A percentile compares a stretch with the other conserved stretches of the same genome.
Evolutionary conservation across 2,888 invertebrate species (phyloP).

Genomic region (Epistrophella euchroma): DNA sequence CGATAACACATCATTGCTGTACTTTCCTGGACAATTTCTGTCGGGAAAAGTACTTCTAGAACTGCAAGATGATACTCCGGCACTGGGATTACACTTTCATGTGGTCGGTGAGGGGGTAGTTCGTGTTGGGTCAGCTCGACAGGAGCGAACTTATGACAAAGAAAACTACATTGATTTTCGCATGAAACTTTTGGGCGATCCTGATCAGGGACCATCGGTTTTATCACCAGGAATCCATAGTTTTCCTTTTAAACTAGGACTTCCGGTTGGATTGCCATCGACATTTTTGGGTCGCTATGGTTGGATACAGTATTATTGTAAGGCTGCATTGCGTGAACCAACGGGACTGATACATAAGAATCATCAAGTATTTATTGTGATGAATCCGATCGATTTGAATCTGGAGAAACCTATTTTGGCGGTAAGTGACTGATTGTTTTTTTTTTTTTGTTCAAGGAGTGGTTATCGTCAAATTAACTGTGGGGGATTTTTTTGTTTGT

Average conservation of each 20-base stretch:
- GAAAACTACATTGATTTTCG: constrained; percentile 98
- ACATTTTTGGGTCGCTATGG: constrained; percentile 97
- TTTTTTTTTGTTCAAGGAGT: constrained; percentile 18
- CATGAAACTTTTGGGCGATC: constrained; percentile 95
- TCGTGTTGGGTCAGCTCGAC: constrained; percentile 91
- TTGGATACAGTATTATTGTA: constrained; percentile 97
- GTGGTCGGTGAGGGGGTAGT: constrained; percentile 97
- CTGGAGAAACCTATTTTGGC: constrained; percentile 93
- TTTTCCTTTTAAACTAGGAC: constrained; percentile 96
- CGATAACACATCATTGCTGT: constrained; percentile 95
- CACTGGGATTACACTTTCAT: constrained; percentile 96
- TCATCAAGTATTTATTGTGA: constrained; percentile 98
- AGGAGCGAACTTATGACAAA: constrained; percentile 94
- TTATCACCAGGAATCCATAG: constrained; percentile 97
- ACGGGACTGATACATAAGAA: constrained; percentile 95
- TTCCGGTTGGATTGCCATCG: constrained; percentile 95
- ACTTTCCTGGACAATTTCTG: constrained; percentile 96
- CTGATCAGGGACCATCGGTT: constrained; percentile 92
- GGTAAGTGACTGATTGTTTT: constrained; percentile 86
- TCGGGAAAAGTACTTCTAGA: constrained; percentile 96
- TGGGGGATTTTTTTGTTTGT: constrained; percentile 6
- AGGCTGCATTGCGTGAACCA: constrained; percentile 94
- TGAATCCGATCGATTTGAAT: constrained; percentile 97
- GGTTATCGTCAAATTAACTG: constrained; percentile 28
- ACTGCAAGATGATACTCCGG: constrained; percentile 95